A percentile compares a stretch with the other conserved stretches of the same genome.
These are phyloP conservation scores for Hippoglossus stenolepis DNA, from an alignment of 2,113 vertebrate species.

Conservation along the genomic window DNA sequence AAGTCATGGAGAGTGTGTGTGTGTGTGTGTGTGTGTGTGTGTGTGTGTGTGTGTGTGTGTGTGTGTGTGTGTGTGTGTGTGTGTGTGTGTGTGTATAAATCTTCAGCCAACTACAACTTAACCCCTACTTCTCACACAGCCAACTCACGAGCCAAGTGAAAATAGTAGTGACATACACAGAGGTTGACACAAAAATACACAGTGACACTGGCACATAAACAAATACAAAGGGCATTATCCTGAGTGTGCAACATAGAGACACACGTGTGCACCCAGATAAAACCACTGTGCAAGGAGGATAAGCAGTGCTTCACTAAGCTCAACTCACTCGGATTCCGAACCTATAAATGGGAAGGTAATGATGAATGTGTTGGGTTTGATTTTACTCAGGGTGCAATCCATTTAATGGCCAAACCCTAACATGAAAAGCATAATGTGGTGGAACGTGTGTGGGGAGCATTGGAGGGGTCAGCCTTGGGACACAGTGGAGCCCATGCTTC, in stretches of 20 bases:
- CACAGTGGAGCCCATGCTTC: neutral
- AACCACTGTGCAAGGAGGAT: conserved; percentile 5
- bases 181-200: conserved; percentile 21
- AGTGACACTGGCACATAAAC: neutral
- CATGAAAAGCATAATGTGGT: conserved; percentile 22
- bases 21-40: neutral
- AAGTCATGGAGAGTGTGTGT: neutral
- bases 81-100: neutral
- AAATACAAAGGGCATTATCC: neutral
- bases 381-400: no score
- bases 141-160: neutral
- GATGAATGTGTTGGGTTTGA: conserved; percentile 16
- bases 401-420: conserved; percentile 3
- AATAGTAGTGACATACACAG: neutral
- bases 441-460: conserved; percentile 12
- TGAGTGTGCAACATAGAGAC: conserved; percentile 2
- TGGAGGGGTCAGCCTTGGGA: conserved; percentile 7
- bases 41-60: no score
- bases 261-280: conserved; percentile 17
- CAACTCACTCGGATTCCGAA: no score
- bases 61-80: conserved; percentile 6
- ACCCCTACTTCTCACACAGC: neutral
- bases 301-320: neutral
- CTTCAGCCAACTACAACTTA: conserved; percentile 11
- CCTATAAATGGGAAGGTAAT: neutral